phyloP scores from a whole-genome alignment of 2,888 invertebrate genomes.

The Thera obeliscata region DNA sequence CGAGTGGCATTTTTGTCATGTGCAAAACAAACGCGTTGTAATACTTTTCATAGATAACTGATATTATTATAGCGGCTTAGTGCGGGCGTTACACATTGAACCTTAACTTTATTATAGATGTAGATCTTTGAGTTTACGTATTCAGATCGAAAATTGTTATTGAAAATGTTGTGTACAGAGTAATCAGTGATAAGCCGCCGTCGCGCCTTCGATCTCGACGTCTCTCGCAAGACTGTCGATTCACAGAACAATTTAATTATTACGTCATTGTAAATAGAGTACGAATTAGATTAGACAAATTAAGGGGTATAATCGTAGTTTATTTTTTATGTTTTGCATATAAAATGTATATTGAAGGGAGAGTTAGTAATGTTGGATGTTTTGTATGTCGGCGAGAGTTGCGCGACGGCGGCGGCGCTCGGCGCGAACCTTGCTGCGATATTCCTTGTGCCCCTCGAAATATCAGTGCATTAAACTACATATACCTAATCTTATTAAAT shows the following conservation, averaged over 20 bases:
- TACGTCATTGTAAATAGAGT: slow-evolving; percentile 80
- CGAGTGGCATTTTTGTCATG: slow-evolving; percentile 72
- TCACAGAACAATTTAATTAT: slow-evolving; percentile 78
- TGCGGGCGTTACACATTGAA: slow-evolving; percentile 77
- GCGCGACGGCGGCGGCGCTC: slow-evolving; percentile 59
- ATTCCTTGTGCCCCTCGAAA: slow-evolving; percentile 81
- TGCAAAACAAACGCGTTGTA: slow-evolving; percentile 71
- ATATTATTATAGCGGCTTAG: slow-evolving; percentile 79
- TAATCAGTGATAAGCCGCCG: slow-evolving; percentile 62
- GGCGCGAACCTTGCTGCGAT: slow-evolving; percentile 79
- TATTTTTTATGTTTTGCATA: slow-evolving; percentile 70
- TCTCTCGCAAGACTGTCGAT: slow-evolving; percentile 67
- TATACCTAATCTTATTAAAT: neutral
- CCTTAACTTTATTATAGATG: slow-evolving; percentile 76
- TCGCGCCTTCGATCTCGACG: slow-evolving; percentile 58
- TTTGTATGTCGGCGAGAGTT: slow-evolving; percentile 48
- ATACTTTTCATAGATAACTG: slow-evolving; percentile 79
- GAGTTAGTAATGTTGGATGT: slow-evolving; percentile 46
- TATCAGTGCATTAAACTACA: slow-evolving; percentile 74
- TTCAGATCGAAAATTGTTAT: slow-evolving; percentile 80
- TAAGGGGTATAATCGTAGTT: slow-evolving; percentile 78
- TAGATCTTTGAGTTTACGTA: slow-evolving; percentile 80
- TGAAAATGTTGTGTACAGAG: slow-evolving; percentile 80
- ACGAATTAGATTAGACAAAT: slow-evolving; percentile 78
- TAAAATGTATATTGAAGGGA: slow-evolving; percentile 61